Conservation (phyloP, 2,113 vertebrate species). For the Cinclus cinclus region DNA sequence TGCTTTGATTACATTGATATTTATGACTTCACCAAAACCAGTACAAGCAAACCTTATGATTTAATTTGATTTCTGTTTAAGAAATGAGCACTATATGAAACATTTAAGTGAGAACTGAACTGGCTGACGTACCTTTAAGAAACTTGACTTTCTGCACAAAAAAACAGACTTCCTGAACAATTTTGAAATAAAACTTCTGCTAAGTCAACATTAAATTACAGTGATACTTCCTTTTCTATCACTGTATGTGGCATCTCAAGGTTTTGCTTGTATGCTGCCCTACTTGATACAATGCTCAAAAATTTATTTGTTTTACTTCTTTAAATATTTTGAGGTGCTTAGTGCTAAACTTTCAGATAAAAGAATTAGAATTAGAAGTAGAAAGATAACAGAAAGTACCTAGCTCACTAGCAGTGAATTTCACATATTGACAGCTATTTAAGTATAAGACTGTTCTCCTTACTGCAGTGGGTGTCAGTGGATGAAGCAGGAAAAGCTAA, state of each 20-base stretch:
- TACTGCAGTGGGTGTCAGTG: not conserved
- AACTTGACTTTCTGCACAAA: not conserved
- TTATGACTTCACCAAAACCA: not conserved
- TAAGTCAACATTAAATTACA: not conserved
- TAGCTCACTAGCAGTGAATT: not conserved
- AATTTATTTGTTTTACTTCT: not conserved
- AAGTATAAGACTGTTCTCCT: not conserved
- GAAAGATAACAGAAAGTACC: not conserved
- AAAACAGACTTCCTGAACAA: not conserved
- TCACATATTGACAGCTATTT: not conserved
- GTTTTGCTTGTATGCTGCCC: no score
- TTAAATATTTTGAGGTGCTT: not conserved
- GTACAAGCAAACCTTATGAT: not conserved
- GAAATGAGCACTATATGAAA: not conserved
- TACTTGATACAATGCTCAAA: not conserved
- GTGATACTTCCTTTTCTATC: not conserved
- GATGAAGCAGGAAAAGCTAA: not conserved
- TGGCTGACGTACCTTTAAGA: not conserved
- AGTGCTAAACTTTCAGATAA: not conserved
- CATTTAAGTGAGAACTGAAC: not conserved
- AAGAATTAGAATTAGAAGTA: not conserved
- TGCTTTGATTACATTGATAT: not conserved
- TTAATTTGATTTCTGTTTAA: not conserved
- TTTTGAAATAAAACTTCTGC: not conserved
- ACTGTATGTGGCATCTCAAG: not conserved